These are phyloP conservation scores for Zoroaster sp. DNA, from an alignment of 53 echinoderm and acorn worm genomes.

Conservation along the genomic window DNA sequence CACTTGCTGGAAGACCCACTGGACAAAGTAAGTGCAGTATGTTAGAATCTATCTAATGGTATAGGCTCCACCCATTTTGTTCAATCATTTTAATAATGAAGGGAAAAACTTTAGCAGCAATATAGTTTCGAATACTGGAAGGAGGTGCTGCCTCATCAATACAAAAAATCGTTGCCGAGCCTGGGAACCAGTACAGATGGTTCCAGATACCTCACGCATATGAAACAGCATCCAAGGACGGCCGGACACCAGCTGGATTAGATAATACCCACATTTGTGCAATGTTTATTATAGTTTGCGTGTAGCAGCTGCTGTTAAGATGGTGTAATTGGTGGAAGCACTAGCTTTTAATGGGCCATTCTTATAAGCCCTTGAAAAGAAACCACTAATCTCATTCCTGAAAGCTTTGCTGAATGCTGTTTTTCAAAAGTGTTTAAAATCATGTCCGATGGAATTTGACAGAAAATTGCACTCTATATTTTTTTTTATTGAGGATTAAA, in stretches of 20 bases:
- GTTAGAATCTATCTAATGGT: neutral
- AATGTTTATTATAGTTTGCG: neutral
- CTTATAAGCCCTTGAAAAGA: neutral
- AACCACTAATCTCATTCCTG: neutral
- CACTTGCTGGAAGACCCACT: neutral
- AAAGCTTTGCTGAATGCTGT: neutral
- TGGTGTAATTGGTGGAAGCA: neutral
- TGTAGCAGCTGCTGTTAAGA: slow-evolving; percentile 17
- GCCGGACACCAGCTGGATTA: slow-evolving; percentile 38
- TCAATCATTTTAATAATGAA: neutral
- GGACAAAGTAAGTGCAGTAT: neutral
- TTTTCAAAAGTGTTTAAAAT: too few relatives aligned
- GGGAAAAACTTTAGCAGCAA: neutral
- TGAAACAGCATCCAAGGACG: slow-evolving; percentile 49
- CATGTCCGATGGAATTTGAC: too few relatives aligned
- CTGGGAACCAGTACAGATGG: slow-evolving; percentile 40
- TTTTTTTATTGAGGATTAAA: too few relatives aligned
- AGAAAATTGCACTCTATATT: too few relatives aligned
- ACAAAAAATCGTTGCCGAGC: slow-evolving; percentile 30
- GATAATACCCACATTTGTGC: slow-evolving; percentile 4
- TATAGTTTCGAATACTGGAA: neutral
- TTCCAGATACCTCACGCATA: slow-evolving; percentile 34
- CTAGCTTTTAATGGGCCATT: neutral
- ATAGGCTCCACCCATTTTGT: neutral
- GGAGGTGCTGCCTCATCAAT: slow-evolving; percentile 23